These are phyloP conservation scores for Protobothrops flavoviridis DNA, from an alignment of 2,113 vertebrate species.

Conservation along the genomic window DNA sequence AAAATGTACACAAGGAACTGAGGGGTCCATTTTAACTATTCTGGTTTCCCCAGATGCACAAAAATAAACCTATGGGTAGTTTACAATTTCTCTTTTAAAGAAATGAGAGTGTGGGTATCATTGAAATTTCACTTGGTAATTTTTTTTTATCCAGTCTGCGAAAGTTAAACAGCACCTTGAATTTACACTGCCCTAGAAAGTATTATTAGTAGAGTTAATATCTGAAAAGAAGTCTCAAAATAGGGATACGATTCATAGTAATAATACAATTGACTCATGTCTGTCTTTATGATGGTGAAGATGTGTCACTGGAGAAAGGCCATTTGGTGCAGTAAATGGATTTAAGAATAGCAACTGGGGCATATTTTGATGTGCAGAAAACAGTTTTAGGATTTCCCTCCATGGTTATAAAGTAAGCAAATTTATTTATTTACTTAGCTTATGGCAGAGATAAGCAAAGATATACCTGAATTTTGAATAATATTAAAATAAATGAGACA, in stretches of 20 bases:
- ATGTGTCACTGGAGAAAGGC: constrained; percentile 6
- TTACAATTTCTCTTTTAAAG: constrained; percentile 44
- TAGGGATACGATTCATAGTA: too few relatives aligned
- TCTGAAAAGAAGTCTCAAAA: constrained; percentile 6
- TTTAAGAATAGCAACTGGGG: constrained; percentile 52
- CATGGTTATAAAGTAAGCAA: constrained; percentile 39
- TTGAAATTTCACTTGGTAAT: constrained; percentile 29
- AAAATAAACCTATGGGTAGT: constrained; percentile 36
- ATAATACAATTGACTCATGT: not conserved
- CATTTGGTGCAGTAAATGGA: constrained; percentile 52
- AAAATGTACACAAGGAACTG: not conserved
- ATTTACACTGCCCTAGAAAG: constrained; percentile 17
- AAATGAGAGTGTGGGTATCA: not conserved
- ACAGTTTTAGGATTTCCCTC: constrained; percentile 36
- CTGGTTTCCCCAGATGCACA: not conserved
- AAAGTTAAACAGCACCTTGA: constrained; percentile 47
- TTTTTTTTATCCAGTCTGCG: constrained; percentile 31
- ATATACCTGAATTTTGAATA: not conserved
- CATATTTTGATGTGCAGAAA: constrained; percentile 50
- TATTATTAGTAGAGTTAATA: constrained; percentile 48
- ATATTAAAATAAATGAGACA: not conserved
- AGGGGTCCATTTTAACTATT: constrained; percentile 29
- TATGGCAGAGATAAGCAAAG: constrained; percentile 25
- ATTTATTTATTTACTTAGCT: not conserved
- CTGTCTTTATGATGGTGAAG: not conserved